Base-by-base conservation (phyloP, 2,888 invertebrate genomes). In the Theretra japonica region DNA sequence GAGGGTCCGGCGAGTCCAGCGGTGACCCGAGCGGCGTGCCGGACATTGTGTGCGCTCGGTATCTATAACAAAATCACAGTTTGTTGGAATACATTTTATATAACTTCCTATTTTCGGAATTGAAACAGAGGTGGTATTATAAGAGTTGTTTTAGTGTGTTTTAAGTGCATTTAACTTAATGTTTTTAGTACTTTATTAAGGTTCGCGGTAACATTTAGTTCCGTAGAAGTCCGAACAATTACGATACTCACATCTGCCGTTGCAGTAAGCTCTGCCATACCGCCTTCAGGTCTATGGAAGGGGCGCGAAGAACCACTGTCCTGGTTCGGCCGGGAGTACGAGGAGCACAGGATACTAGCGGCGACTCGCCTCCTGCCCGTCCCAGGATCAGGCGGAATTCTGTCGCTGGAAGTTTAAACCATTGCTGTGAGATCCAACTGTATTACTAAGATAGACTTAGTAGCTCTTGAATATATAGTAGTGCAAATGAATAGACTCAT, bases 211-310 rank as follows among this genome's bases (percentile, higher is more conserved):
- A n/a, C 2, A 8, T 15, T 0, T 30, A 28, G 6, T 53, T 53
- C 6, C 4, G 15, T 4, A n/a, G 2, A 53, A 28, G 53, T 48
- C 41, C 1, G 15, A 41, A 11, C 41, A 41, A 11, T 41, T 41
- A 41, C 15, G 11, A 17, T 59, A 95, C 96, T 96, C 91, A 98
- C 98, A 98, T 97, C 94, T 98, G 98, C 76, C 98, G 95, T 83
- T 98, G 97, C 30, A 98, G 95, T 72, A 98, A 95, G 89, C 97
- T 98, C 91, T 98, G 98, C 98, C 98, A 98, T 11, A 98, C 97
- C 56, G 98, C 98, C 87, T 98, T 98, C 57, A 98, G 90, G 87
- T 98, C 98, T 73, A 97, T 95, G 1, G 97, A 97, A 0, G 98
- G 98, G 1, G 98, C 97, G 70, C 98, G 94, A 19, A 98, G 89